Base-by-base conservation (phyloP, 1,140 invertebrate genomes). In the Philotrypesis tridentata region DNA sequence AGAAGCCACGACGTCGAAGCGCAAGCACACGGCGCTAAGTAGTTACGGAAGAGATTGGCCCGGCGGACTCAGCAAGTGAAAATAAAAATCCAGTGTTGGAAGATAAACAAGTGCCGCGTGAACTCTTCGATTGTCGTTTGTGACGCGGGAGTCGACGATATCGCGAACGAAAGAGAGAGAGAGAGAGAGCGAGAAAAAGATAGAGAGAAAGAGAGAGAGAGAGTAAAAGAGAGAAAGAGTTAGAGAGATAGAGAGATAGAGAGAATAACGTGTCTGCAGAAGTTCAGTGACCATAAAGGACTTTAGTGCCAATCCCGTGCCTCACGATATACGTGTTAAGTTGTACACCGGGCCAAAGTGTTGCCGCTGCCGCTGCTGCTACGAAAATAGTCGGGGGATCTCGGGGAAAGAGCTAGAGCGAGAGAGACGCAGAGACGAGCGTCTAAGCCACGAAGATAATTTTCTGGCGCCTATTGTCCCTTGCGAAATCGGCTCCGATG, bases 221-320 rank as follows among this genome's bases (percentile, higher is more conserved):
- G 9, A 37, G 9, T n/a, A n/a, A n/a, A n/a, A n/a, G n/a, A n/a
- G n/a, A n/a, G n/a, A 9, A 37, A 5, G 33, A 37, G 4, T 11
- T 3, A 8, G 12, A 60, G 55, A n/a, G 14, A n/a, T 23, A 25
- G 17, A 12, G 12, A 61, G 29, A 23, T 2, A 25, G 33, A 37
- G 9, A 37, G 9, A 31, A 33, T 25, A 63, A 11, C 31, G 67
- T 48, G 12, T 31, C 27, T 23, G 81, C 79, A 83, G 86, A 89
- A 91, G 90, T 91, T 91, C 88, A 91, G 90, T 91, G 90, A 90
- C 88, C 89, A 90, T 89, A 87, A 88, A 83, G 84, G 88, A 82
- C 88, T 87, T 84, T 88, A 88, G 89, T 91, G 90, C 89, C 88
- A 88, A 87, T 82, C 77, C 12, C 65, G 80, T 71, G 80, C 31